phyloP scores from a whole-genome alignment of 2,888 invertebrate species.

The Oxystoma pomonae region DNA sequence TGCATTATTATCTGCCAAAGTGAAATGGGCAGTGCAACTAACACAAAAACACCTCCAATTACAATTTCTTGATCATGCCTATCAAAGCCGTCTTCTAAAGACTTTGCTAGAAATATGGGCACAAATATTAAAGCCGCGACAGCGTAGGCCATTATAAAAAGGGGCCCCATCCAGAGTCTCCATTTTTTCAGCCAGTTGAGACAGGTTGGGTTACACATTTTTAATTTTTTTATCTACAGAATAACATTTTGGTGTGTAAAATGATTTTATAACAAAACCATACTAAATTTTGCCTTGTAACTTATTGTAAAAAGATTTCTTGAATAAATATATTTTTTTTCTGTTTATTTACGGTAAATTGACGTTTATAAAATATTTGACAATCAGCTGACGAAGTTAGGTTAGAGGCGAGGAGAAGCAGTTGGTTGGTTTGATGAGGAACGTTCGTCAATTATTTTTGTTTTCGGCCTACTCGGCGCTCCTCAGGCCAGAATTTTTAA shows the following conservation, averaged over 20 bases:
- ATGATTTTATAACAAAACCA: neutral
- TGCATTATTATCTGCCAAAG: slow-evolving; percentile 95
- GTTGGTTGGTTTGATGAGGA: no score
- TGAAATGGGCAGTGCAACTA: slow-evolving; percentile 86
- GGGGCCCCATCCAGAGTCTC: slow-evolving; percentile 88
- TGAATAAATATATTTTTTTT: neutral
- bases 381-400: neutral
- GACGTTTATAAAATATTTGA: neutral
- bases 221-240: slow-evolving; percentile 2
- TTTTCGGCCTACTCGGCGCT: no score
- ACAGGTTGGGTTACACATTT: slow-evolving; percentile 40
- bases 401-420: no score
- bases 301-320: neutral
- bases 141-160: slow-evolving; percentile 74
- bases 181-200: slow-evolving; percentile 52
- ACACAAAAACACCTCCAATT: slow-evolving; percentile 87
- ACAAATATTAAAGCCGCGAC: slow-evolving; percentile 79
- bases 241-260: neutral
- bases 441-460: no score
- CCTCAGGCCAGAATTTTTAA: no score
- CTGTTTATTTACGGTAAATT: neutral
- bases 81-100: slow-evolving; percentile 72
- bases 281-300: neutral
- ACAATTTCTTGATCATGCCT: slow-evolving; percentile 76
- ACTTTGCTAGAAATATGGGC: slow-evolving; percentile 77